Evolutionary conservation across 1,140 invertebrate genomes (phyloP).

Genomic region (Listronotus oregonensis): DNA sequence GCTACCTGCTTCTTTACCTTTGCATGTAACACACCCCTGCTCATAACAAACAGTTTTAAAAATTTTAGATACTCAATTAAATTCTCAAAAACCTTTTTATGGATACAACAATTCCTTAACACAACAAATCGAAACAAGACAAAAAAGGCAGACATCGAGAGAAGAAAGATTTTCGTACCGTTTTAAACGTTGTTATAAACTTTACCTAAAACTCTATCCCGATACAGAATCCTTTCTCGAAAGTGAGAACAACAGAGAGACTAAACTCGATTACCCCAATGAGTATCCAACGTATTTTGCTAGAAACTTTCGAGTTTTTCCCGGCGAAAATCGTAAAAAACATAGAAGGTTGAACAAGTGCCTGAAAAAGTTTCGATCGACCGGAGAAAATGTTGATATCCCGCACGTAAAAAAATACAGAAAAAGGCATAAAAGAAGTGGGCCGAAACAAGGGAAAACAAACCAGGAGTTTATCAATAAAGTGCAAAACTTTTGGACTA

Average conservation of each 20-base stretch:
- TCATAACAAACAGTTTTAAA: not conserved
- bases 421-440: slow-evolving; percentile 9
- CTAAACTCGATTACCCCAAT: slow-evolving; percentile 29
- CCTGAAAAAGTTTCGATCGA: slow-evolving; percentile 11
- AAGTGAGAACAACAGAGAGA: slow-evolving; percentile 29
- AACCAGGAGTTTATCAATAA: slow-evolving; percentile 9
- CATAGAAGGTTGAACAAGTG: slow-evolving; percentile 16
- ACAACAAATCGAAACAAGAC: slow-evolving; percentile 6
- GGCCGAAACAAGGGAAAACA: not conserved
- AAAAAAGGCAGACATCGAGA: slow-evolving; percentile 14
- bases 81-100: not conserved
- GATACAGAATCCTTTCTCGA: slow-evolving; percentile 27
- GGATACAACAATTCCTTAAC: slow-evolving; percentile 11
- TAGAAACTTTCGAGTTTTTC: slow-evolving; percentile 19
- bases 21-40: no score
- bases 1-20: no score
- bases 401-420: slow-evolving; percentile 5
- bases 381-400: slow-evolving; percentile 4
- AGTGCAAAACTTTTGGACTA: slow-evolving; percentile 31
- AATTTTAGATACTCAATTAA: slow-evolving; percentile 7
- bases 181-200: slow-evolving; percentile 34
- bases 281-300: slow-evolving; percentile 29
- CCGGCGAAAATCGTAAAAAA: slow-evolving; percentile 15
- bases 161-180: slow-evolving; percentile 32
- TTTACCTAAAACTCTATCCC: slow-evolving; percentile 25